A percentile compares a stretch with the other conserved stretches of the same genome.
Conservation (phyloP, 1,140 invertebrate genomes). For the Zaprionus gabonicus region DNA sequence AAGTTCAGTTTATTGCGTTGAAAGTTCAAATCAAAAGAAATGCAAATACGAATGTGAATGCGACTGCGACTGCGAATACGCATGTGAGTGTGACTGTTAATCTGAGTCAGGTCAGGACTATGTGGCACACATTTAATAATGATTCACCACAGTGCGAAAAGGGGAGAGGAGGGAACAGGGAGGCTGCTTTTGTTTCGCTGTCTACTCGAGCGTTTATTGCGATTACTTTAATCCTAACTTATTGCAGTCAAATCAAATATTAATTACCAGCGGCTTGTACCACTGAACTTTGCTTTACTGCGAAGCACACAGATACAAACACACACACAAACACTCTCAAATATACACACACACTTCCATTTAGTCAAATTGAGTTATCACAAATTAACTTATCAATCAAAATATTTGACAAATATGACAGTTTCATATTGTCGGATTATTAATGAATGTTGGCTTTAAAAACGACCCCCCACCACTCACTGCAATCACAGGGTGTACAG, state of each 20-base stretch:
- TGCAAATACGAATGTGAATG: slow-evolving; percentile 49
- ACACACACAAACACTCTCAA: not conserved
- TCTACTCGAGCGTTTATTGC: slow-evolving; percentile 28
- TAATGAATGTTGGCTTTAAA: not conserved
- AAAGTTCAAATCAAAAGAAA: slow-evolving; percentile 53
- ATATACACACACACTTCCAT: not conserved
- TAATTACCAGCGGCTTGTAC: slow-evolving; percentile 70
- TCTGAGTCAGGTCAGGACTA: slow-evolving; percentile 37
- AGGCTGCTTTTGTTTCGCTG: slow-evolving; percentile 6
- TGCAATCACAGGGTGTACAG: not conserved
- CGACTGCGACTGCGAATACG: not conserved
- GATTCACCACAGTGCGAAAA: slow-evolving; percentile 19
- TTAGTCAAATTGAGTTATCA: not conserved
- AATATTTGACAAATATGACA: slow-evolving; percentile 20
- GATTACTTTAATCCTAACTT: slow-evolving; percentile 57
- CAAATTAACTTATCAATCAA: slow-evolving; percentile 42
- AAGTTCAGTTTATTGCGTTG: slow-evolving; percentile 67
- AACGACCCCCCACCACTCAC: not conserved
- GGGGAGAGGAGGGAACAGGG: not conserved
- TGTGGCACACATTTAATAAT: slow-evolving; percentile 69
- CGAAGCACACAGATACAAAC: not conserved
- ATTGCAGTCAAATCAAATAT: slow-evolving; percentile 68
- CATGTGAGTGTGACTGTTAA: not conserved
- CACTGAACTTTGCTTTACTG: slow-evolving; percentile 65
- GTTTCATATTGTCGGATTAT: slow-evolving; percentile 41